These are phyloP conservation scores for Seriola quinqueradiata DNA, from an alignment of 2,113 vertebrate species.

Conservation along the genomic window DNA sequence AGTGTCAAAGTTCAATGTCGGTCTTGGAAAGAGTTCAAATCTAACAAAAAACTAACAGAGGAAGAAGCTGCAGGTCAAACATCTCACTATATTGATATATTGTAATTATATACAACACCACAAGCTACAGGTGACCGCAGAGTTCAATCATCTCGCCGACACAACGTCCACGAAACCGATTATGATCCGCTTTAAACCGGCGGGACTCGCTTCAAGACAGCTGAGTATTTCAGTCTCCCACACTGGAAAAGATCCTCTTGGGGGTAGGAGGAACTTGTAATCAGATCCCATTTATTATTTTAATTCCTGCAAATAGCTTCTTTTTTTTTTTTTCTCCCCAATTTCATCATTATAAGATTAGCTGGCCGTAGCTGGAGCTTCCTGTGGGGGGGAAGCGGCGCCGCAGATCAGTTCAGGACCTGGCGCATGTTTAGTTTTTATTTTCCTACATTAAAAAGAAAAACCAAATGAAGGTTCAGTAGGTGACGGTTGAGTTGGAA, in stretches of 20 bases:
- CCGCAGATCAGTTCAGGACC: background rate
- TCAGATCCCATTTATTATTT: background rate
- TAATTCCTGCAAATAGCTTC: background rate
- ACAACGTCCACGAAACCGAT: background rate
- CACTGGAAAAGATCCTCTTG: background rate
- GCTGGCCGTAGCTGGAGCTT: background rate
- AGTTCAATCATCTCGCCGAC: background rate
- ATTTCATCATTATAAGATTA: constrained; percentile 7
- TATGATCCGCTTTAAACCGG: background rate
- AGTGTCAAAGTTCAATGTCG: background rate
- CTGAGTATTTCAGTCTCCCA: no score
- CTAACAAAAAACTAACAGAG: background rate
- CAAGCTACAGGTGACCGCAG: background rate
- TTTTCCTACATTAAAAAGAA: background rate
- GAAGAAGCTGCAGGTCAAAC: background rate
- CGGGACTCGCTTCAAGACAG: background rate
- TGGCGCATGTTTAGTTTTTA: background rate
- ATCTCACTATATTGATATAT: no score
- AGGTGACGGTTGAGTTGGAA: background rate
- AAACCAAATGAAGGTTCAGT: background rate
- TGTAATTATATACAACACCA: background rate
- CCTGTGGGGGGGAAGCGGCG: background rate
- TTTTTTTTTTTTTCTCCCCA: background rate
- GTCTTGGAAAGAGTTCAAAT: background rate
- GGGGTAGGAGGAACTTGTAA: background rate